Base-by-base conservation (phyloP, 2,888 invertebrate species). In the Tetramorium bicarinatum region DNA sequence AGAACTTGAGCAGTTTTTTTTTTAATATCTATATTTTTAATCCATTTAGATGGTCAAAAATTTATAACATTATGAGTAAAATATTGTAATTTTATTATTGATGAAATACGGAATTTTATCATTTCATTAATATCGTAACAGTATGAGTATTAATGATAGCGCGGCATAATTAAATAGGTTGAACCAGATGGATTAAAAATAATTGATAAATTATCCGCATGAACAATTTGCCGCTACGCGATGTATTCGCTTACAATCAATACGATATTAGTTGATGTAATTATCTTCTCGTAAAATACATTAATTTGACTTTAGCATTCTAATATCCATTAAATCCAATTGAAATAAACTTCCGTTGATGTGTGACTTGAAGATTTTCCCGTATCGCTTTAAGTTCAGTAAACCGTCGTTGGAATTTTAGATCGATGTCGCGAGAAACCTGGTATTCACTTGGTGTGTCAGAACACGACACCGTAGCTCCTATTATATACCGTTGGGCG, bases 401-500 rank as follows among this genome's bases (percentile, higher is more conserved):
- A 54, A 77, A 29, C 29, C 41, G 52, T 71, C 72, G 61, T 62
- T 85, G 74, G 71, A 85, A 87, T 86, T 91, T 89, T 74, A 87
- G 87, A 89, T 92, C 91, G 87, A 92, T 91, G 90, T 88, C 87
- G 83, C 83, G 87, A 84, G 82, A 84, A 88, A 81, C 85, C 85
- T 74, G 61, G 75, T 59, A 71, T 74, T 87, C 90, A 76, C 87
- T 88, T 87, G 85, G 86, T 85, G 85, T 89, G 90, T 88, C 87
- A 67, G 82, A 84, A 87, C 88, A 88, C 89, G 91, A 88, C 87
- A 91, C 87, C 87, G 88, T 88, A 89, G 89, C 90, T 89, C 89
- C 92, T 90, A 91, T 92, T 92, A 92, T 92, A 90, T 92, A 91
- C 91, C 87, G 87, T 85, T 91, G 91, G 92, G 86, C 91, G 91